A percentile compares a stretch with the other conserved stretches of the same genome.
phyloP scores from a whole-genome alignment of 2,888 invertebrate species.

The Gnatocerus cornutus region DNA sequence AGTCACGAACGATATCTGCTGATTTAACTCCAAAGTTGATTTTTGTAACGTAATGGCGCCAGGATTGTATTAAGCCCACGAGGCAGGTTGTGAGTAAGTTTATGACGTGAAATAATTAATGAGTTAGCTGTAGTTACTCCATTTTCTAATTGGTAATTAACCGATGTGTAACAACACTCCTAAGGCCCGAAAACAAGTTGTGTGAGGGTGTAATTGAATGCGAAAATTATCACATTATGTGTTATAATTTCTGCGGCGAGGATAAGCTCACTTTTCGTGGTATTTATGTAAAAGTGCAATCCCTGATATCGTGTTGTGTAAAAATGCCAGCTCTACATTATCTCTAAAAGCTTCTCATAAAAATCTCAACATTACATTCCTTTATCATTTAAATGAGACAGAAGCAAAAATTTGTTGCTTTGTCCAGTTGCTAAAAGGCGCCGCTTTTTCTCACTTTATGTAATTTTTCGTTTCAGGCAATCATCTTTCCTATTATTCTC shows the following conservation, averaged over 20 bases:
- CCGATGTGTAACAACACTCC: slow-evolving; percentile 27
- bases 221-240: background rate
- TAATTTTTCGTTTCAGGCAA: slow-evolving; percentile 25
- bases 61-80: slow-evolving; percentile 3
- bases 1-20: background rate
- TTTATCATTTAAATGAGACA: slow-evolving; percentile 6
- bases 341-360: no score
- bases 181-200: slow-evolving; percentile 7
- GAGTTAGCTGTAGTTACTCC: slow-evolving; percentile 25
- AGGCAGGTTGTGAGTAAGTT: slow-evolving; percentile 14
- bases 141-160: slow-evolving; percentile 34
- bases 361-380: background rate
- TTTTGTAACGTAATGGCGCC: background rate
- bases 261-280: no score
- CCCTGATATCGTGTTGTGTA: no score
- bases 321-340: no score
- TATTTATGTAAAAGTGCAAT: no score
- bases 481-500: slow-evolving; percentile 8
- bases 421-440: slow-evolving; percentile 1
- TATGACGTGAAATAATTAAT: slow-evolving; percentile 34
- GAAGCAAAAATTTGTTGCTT: slow-evolving; percentile 15
- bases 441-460: slow-evolving; percentile 9
- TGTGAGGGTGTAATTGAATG: slow-evolving; percentile 1
- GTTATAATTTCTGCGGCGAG: no score
- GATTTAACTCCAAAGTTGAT: no score